phyloP scores from a whole-genome alignment of 2,113 vertebrate genomes.

The Pithys albifrons region DNA sequence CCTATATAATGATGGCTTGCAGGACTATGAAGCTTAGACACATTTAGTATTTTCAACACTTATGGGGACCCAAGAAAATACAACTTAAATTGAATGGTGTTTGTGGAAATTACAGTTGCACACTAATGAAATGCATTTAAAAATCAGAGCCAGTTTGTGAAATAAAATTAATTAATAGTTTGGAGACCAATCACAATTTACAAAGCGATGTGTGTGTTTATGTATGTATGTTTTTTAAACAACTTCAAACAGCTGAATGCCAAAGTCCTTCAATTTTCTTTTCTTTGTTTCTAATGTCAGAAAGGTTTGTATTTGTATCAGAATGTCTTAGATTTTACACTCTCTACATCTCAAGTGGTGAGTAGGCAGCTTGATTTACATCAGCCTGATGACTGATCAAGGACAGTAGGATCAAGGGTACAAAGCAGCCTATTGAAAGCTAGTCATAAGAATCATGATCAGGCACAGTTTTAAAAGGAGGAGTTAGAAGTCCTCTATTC shows the following conservation, averaged over 20 bases:
- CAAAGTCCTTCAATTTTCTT: background rate
- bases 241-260: background rate
- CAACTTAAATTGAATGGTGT: constrained; percentile 2
- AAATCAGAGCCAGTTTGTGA: constrained; percentile 27
- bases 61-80: constrained; percentile 25
- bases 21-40: constrained; percentile 29
- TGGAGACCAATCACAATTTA: constrained; percentile 58
- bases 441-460: background rate
- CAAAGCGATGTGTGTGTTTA: background rate
- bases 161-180: constrained; percentile 39
- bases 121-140: constrained; percentile 14
- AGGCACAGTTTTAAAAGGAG: background rate
- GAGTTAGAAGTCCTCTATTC: background rate
- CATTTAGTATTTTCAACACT: background rate
- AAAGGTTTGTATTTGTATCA: background rate
- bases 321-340: background rate
- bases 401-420: background rate
- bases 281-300: constrained; percentile 6
- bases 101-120: constrained; percentile 48
- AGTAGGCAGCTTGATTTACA: background rate
- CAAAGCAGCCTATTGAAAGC: background rate
- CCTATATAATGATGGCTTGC: background rate
- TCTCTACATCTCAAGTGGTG: background rate
- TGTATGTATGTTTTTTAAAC: background rate
- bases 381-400: background rate